Percentiles rank a stretch among this genome's conserved stretches.
phyloP scores from a whole-genome alignment of 53 echinoderm and acorn worm genomes.

The Holothuria leucospilota region DNA sequence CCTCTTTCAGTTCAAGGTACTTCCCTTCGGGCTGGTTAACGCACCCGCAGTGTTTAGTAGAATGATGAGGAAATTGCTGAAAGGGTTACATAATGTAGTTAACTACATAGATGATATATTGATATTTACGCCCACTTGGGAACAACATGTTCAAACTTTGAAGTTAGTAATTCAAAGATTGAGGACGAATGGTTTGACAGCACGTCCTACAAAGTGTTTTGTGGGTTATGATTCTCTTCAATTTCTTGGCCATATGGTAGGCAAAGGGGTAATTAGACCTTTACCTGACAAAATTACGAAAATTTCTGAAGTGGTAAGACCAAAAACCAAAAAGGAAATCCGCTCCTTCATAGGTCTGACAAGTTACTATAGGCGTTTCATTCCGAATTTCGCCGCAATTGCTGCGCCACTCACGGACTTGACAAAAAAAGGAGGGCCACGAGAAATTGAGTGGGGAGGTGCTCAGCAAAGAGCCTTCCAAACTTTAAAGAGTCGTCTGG shows the following conservation, averaged over 20 bases:
- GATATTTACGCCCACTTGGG: slow-evolving; percentile 64
- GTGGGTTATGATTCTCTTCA: slow-evolving; percentile 55
- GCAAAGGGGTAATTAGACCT: slow-evolving; percentile 44
- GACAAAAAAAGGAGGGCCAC: too few relatives aligned
- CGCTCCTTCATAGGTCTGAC: too few relatives aligned
- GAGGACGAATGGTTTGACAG: slow-evolving; percentile 49
- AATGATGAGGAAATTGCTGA: slow-evolving; percentile 59
- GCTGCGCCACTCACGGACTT: too few relatives aligned
- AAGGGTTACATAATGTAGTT: slow-evolving; percentile 43
- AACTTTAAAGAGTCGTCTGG: too few relatives aligned
- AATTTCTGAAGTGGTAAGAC: too few relatives aligned
- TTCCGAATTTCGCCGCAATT: too few relatives aligned
- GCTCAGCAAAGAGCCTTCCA: too few relatives aligned
- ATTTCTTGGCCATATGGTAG: slow-evolving; percentile 62
- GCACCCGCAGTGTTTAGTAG: slow-evolving; percentile 47
- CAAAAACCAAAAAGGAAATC: too few relatives aligned
- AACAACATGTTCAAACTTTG: slow-evolving; percentile 45
- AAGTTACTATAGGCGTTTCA: too few relatives aligned
- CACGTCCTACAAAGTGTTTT: slow-evolving; percentile 64
- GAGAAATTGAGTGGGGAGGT: too few relatives aligned
- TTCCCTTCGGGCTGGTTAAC: slow-evolving; percentile 46
- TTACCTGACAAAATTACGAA: slow-evolving; percentile 13
- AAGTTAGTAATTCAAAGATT: slow-evolving; percentile 44
- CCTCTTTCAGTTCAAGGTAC: slow-evolving; percentile 36
- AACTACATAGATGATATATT: slow-evolving; percentile 71